Base-by-base conservation (phyloP, 1,140 invertebrate species). In the Sipha flava region DNA sequence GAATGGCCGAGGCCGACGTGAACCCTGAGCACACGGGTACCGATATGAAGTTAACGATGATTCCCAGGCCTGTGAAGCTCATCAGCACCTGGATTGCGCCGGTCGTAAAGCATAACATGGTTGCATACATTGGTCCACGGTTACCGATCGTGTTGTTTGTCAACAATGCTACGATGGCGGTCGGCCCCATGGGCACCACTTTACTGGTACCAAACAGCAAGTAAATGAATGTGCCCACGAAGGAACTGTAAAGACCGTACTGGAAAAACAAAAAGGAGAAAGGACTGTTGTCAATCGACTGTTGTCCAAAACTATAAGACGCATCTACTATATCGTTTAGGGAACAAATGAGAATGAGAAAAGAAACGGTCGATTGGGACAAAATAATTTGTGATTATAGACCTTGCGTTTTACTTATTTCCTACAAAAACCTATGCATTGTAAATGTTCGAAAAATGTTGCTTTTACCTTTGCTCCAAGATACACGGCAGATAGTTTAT, bases 21-120 rank as follows among this genome's bases (percentile, higher is more conserved):
- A 97, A 98, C 18, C 95, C 94, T 9, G 93, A 95, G n/a, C 95
- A 95, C 0, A 97, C 95, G 0, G 95, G 94, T 6, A 93, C 92
- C 0, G 94, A 96, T 1, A 98, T 94, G 85, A 96, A 98, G 85
- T 97, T 94, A 62, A 97, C 92, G 40, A 98, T 87, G 84, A 97
- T 96, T 59, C 95, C 94, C 81, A 97, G 87, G 57, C 96, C 94
- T 40, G 96, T 89, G 23, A 96, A 84, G 1, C 95, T 95, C 92
- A 96, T 94, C 5, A 94, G 81, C 3, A 96, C 84, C 83, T 95
- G 92, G 1, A 97, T 88, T 31, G 93, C 82, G 1, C 96, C 96
- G 21, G 88, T 88, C 0, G 96, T 85, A 80, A 98, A 92, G 79
- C 90, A 91, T 2, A 97, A 86, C 4, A 97, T 85, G 7, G 96